Evolutionary conservation across 1,140 invertebrate genomes (phyloP), one percentile per base, ranked within the genome.

Genomic region (Ips nitidus): DNA sequence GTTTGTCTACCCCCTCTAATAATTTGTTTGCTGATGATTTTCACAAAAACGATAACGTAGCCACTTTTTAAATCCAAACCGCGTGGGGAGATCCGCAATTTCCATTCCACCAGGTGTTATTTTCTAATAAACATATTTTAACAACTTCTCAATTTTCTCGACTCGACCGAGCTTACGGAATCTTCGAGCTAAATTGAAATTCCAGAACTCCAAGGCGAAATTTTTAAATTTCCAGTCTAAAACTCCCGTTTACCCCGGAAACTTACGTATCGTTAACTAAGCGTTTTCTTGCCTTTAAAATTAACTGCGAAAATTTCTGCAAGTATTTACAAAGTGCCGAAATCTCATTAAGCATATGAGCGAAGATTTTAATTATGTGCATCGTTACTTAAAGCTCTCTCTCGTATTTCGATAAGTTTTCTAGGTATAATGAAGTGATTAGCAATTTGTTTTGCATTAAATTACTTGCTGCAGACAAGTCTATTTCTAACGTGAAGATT

Each of bases 301-400:
- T 50, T 50, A 50, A 50, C 45, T 50, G 22, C 22, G 45, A 1
- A 22, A 50, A 50, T 50, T 50, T 6, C 45, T 8, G 22, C 22
- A 50, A 50, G 45, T 8, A 22, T 50, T 50, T 50, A 50, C 45
- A 50, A 50, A 50, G 45, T 50, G 22, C 45, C 45, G 45, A 50
- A 50, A 50, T 50, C 45, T 50, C 45, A 50, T 50, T 50, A 50
- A 50, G 45, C 45, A 50, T 50, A 3, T 50, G 45, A 50, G 45
- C 45, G 45, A 50, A 22, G 22, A 50, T 50, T 50, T 50, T 50
- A 50, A 50, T 50, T 50, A 50, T 50, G 45, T 50, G 45, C 45
- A 8, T 50, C 7, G 45, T 50, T 50, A 50, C 45, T 50, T 50
- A 8, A 50, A 50, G 45, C 45, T 22, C 45, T 8, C 22, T 22